These are phyloP conservation scores for Heliocidaris tuberculata DNA, from an alignment of 35 echinoderm and acorn worm species.

Conservation along the genomic window DNA sequence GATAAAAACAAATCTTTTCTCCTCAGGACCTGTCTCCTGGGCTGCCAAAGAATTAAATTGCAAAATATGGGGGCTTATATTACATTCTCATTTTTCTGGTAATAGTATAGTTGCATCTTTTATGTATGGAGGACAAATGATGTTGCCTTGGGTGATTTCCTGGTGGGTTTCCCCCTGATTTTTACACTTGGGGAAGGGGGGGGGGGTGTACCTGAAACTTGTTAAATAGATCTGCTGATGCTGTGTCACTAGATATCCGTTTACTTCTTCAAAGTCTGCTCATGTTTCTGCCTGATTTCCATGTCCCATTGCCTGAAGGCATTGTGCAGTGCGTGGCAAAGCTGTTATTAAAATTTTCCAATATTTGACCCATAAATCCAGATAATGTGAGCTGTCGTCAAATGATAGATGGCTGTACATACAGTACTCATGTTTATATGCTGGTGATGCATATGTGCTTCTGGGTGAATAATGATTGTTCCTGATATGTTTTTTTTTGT, in stretches of 20 bases:
- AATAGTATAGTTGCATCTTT: neutral
- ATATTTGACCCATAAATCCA: neutral
- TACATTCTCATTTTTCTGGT: too few relatives aligned
- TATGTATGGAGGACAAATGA: neutral
- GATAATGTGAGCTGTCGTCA: neutral
- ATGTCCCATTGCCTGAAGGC: neutral
- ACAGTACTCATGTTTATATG: neutral
- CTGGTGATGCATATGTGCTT: neutral
- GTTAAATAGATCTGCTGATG: neutral
- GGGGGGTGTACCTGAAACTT: neutral
- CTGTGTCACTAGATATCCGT: neutral
- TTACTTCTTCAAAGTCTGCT: neutral
- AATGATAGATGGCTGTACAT: neutral
- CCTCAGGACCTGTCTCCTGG: too few relatives aligned
- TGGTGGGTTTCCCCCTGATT: neutral
- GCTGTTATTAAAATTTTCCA: neutral
- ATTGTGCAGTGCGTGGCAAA: neutral
- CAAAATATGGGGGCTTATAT: too few relatives aligned
- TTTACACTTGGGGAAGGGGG: neutral
- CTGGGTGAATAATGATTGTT: neutral
- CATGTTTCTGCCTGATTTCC: neutral
- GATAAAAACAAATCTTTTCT: too few relatives aligned
- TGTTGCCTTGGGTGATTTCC: neutral
- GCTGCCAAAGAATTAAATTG: too few relatives aligned
- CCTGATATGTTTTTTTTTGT: neutral